phyloP scores from a whole-genome alignment of 2,797 vertebrate genomes.

The Sternotherus odoratus region DNA sequence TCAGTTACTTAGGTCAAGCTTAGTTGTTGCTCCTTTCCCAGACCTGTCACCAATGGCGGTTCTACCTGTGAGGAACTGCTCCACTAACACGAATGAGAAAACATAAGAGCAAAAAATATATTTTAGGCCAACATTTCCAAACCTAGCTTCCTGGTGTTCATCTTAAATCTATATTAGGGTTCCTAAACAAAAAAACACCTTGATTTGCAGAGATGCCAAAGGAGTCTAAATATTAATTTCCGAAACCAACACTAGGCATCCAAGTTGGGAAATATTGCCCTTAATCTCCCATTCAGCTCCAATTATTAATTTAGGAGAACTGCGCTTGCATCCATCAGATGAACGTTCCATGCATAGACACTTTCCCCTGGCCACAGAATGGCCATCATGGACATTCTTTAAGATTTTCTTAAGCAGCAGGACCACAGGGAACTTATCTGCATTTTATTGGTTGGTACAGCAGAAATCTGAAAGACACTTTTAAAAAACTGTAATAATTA shows the following conservation, averaged over 20 bases:
- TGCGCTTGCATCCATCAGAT: not conserved
- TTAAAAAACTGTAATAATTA: slow-evolving; percentile 49
- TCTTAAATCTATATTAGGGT: not conserved
- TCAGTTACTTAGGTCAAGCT: not conserved
- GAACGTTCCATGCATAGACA: not conserved
- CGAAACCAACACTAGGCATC: not conserved
- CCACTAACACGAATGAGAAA: not conserved
- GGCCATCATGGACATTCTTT: not conserved
- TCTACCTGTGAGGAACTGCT: not conserved
- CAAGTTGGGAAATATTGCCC: slow-evolving; percentile 9
- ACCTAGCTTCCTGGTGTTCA: not conserved
- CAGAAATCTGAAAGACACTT: slow-evolving; percentile 49
- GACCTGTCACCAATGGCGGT: not conserved
- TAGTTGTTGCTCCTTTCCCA: slow-evolving; percentile 5
- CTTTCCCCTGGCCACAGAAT: not conserved
- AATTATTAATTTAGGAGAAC: not conserved
- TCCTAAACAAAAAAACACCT: not conserved
- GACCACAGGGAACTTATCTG: not conserved
- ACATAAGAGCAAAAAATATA: not conserved
- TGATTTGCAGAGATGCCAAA: not conserved
- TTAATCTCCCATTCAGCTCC: not conserved
- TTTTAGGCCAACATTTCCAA: not conserved
- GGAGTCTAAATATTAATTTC: slow-evolving; percentile 16
- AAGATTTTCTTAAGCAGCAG: not conserved
- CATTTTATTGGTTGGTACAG: slow-evolving; percentile 28